Conservation (phyloP, 2,888 invertebrate species). For the Thera britannica region DNA sequence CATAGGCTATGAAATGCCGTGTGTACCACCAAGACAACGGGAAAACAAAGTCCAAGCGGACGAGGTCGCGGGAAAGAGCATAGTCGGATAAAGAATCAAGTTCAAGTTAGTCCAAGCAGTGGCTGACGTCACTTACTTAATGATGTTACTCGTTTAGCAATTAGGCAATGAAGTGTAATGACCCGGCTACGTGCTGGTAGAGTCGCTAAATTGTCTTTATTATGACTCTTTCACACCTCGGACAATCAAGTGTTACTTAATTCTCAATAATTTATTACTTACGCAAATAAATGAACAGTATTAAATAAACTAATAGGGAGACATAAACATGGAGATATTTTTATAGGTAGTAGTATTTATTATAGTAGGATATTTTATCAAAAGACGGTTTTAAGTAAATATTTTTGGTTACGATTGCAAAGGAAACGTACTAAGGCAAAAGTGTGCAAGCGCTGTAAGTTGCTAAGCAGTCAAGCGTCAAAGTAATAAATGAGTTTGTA, state of each 20-base stretch:
- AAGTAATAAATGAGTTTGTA: slow-evolving; percentile 15
- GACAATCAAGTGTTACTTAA: neutral
- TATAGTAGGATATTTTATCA: too few relatives aligned
- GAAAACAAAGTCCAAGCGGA: neutral
- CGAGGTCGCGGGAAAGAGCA: neutral
- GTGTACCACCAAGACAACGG: too few relatives aligned
- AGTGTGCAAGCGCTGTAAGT: neutral
- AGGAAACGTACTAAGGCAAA: too few relatives aligned
- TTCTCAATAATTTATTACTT: too few relatives aligned
- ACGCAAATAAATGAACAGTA: neutral
- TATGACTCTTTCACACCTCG: neutral
- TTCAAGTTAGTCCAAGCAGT: slow-evolving; percentile 1
- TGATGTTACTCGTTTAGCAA: slow-evolving; percentile 12
- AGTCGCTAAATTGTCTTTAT: slow-evolving; percentile 13
- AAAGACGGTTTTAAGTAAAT: too few relatives aligned
- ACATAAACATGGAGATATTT: too few relatives aligned
- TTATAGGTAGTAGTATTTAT: too few relatives aligned
- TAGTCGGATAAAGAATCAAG: neutral
- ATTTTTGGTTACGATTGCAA: too few relatives aligned
- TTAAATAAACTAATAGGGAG: too few relatives aligned
- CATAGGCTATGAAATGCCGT: too few relatives aligned
- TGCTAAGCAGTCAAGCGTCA: slow-evolving; percentile 3
- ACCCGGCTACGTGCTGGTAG: slow-evolving; percentile 7
- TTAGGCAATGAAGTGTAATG: slow-evolving; percentile 21
- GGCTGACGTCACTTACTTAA: slow-evolving; percentile 21